These are phyloP conservation scores for Mesitornis unicolor DNA, from an alignment of 2,113 vertebrate species.

Conservation along the genomic window DNA sequence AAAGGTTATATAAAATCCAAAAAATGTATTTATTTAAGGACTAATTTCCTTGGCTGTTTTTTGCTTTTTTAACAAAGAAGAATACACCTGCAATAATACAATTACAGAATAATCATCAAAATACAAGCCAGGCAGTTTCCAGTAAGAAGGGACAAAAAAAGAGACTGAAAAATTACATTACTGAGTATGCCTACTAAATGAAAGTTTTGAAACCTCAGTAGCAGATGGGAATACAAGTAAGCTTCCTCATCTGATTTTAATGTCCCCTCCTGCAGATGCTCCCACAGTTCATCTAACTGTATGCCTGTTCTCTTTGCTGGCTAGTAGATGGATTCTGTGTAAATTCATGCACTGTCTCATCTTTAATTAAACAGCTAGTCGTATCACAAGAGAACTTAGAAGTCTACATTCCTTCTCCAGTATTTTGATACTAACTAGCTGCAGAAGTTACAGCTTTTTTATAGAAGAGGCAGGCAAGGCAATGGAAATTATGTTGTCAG, in stretches of 20 bases:
- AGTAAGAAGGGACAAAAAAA: background rate
- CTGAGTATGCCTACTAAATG: background rate
- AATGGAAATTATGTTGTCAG: background rate
- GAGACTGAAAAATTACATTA: background rate
- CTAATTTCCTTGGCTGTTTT: background rate
- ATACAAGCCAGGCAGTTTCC: background rate
- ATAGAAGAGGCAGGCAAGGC: background rate
- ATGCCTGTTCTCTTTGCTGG: background rate
- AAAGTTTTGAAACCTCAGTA: background rate
- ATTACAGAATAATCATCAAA: background rate
- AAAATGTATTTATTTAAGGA: background rate
- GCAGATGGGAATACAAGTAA: background rate
- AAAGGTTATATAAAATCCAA: rapidly evolving
- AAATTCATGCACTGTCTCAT: background rate
- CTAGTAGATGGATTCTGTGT: background rate
- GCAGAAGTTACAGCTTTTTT: background rate
- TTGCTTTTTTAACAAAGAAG: background rate
- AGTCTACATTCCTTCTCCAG: rapidly evolving
- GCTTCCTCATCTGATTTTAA: background rate
- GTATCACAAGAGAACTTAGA: background rate
- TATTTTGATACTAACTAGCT: background rate
- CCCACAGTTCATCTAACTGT: background rate
- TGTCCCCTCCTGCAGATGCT: background rate
- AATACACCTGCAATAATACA: background rate
- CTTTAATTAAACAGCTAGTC: background rate